Conservation (phyloP, 2,113 vertebrate genomes). For the Seriola quinqueradiata region DNA sequence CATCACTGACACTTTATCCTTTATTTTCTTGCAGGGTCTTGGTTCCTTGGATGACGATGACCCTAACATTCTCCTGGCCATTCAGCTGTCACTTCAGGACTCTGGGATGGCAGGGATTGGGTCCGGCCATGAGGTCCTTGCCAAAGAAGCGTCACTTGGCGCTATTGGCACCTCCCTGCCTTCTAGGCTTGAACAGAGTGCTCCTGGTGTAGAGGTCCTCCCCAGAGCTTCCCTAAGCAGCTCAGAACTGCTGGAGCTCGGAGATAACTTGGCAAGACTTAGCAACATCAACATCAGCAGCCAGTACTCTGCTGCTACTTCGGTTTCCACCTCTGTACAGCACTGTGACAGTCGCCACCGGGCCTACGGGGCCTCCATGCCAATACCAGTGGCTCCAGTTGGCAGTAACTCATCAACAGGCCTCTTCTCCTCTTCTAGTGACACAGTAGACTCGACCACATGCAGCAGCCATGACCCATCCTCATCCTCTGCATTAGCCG, state of each 20-base stretch:
- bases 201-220: slow-evolving; percentile 86
- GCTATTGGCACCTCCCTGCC: slow-evolving; percentile 96
- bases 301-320: slow-evolving; percentile 85
- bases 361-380: slow-evolving; percentile 52
- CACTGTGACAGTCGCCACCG: slow-evolving; percentile 56
- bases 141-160: slow-evolving; percentile 90
- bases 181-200: slow-evolving; percentile 89
- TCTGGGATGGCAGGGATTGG: slow-evolving; percentile 87
- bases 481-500: slow-evolving; percentile 72
- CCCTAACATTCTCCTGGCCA: slow-evolving; percentile 96
- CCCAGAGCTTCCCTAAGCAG: slow-evolving; percentile 90
- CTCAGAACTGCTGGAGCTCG: slow-evolving; percentile 94
- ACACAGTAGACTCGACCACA: slow-evolving; percentile 65
- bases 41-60: slow-evolving; percentile 98
- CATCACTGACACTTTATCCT: background rate
- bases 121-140: slow-evolving; percentile 88
- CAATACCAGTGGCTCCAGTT: slow-evolving; percentile 51
- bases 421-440: slow-evolving; percentile 74
- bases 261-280: slow-evolving; percentile 90
- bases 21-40: slow-evolving; percentile 84
- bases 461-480: slow-evolving; percentile 80
- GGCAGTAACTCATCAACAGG: slow-evolving; percentile 68
- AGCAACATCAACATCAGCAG: slow-evolving; percentile 84
- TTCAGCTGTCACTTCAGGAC: slow-evolving; percentile 98
- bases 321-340: slow-evolving; percentile 79